phyloP scores from a whole-genome alignment of 2,888 invertebrate genomes.

The Meganola albula region DNA sequence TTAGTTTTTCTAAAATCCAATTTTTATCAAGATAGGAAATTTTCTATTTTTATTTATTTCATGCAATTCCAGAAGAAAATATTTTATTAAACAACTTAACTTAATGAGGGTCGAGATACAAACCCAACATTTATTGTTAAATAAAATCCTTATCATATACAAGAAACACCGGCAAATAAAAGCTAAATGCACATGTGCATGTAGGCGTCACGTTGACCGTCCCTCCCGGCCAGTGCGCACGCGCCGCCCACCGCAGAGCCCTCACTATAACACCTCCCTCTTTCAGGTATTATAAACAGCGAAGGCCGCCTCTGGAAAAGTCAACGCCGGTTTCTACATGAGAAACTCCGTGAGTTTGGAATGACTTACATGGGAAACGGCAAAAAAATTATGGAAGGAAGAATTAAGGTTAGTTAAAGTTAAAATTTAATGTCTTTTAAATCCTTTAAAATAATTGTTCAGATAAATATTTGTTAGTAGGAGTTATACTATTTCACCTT shows the following conservation, averaged over 20 bases:
- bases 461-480: too few relatives aligned
- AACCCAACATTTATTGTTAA: too few relatives aligned
- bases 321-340: constrained; percentile 91
- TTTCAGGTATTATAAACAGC: constrained; percentile 91
- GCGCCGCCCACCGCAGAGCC: constrained; percentile 54
- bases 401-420: constrained; percentile 84
- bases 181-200: constrained; percentile 36
- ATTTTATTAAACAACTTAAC: too few relatives aligned
- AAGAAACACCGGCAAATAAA: constrained; percentile 17
- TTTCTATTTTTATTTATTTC: too few relatives aligned
- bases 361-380: constrained; percentile 91
- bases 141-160: too few relatives aligned
- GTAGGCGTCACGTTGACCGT: constrained; percentile 45
- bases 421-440: not conserved
- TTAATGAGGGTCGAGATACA: too few relatives aligned
- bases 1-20: too few relatives aligned
- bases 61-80: too few relatives aligned
- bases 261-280: constrained; percentile 46
- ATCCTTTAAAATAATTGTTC: not conserved
- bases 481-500: too few relatives aligned
- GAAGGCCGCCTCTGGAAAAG: constrained; percentile 94
- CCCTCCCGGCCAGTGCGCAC: constrained; percentile 40
- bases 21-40: too few relatives aligned
- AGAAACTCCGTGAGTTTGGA: constrained; percentile 89
- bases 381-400: constrained; percentile 88